Base-by-base conservation (phyloP, 1,140 invertebrate species). In the Mycetomoellerius zeteki region DNA sequence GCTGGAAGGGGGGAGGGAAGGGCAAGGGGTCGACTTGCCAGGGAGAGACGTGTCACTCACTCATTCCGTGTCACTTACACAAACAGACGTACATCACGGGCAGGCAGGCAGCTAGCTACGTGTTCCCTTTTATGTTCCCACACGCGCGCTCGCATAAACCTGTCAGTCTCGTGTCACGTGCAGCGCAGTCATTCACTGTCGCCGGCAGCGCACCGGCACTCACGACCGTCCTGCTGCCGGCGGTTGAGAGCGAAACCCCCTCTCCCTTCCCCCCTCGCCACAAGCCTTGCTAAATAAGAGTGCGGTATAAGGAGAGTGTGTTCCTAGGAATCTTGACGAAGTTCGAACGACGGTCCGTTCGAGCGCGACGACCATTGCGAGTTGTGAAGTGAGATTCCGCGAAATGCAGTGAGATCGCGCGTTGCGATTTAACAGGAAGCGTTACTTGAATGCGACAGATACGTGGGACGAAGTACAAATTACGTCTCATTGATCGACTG, bases 121-220 rank as follows among this genome's bases (percentile, higher is more conserved):
- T 94, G 93, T 93, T 95, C 93, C 94, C 95, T 95, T 95, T 95
- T 95, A 95, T 94, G 94, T 94, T 95, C 94, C 94, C 94, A 94
- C 94, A 94, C 94, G 93, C 92, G 93, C 92, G 92, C 91, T 93
- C 93, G 93, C 95, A 95, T 95, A 95, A 95, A 95, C 94, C 94
- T 95, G 95, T 95, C 95, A 95, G 94, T 95, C 94, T 95, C 92
- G 91, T 95, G 94, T 95, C 95, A 95, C 92, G 91, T 90, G 93
- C 94, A 95, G 93, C 86, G 92, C 94, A 95, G 94, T 95, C 94
- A 95, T 95, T 95, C 94, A 95, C 93, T 94, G 94, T 95, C 94
- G 94, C 93, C 92, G 91, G 90, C 94, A 95, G 93, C 93, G 89
- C 89, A 91, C 89, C 92, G 86, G 93, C 92, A 93, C 91, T 91